These are phyloP conservation scores for Drosophila santomea DNA, from an alignment of 1,140 invertebrate species.

Conservation along the genomic window DNA sequence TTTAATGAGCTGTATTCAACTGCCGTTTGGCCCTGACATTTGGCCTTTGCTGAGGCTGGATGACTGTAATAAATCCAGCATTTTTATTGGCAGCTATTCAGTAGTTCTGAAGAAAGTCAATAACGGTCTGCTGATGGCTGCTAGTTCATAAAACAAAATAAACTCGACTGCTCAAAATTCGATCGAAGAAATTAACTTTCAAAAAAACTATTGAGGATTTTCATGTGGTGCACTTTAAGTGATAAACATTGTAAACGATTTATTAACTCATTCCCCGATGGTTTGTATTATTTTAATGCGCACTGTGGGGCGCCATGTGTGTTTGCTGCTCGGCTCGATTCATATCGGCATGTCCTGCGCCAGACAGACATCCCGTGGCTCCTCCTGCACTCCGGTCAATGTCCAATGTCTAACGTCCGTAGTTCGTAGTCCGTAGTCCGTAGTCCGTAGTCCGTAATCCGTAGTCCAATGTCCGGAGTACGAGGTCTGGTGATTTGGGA, in stretches of 20 bases:
- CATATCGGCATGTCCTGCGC: background rate
- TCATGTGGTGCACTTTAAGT: too few species aligned
- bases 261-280: too few species aligned
- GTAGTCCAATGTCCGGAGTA: background rate
- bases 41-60: background rate
- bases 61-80: too few species aligned
- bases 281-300: background rate
- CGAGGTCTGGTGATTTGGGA: background rate
- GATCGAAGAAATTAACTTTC: too few species aligned
- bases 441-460: background rate
- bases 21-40: background rate
- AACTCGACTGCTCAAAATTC: too few species aligned
- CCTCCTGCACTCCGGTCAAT: background rate
- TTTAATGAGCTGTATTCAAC: background rate
- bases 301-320: background rate
- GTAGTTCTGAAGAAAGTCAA: too few species aligned
- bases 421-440: too few species aligned
- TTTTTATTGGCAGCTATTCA: too few species aligned
- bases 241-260: too few species aligned
- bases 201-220: too few species aligned
- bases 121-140: too few species aligned
- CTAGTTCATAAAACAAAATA: too few species aligned
- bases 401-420: background rate
- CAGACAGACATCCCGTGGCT: conserved; percentile 1
- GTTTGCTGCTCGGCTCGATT: background rate